Evolutionary conservation across 2,113 vertebrate species (phyloP).

Genomic region (Cyanoramphus novaezelandiae): DNA sequence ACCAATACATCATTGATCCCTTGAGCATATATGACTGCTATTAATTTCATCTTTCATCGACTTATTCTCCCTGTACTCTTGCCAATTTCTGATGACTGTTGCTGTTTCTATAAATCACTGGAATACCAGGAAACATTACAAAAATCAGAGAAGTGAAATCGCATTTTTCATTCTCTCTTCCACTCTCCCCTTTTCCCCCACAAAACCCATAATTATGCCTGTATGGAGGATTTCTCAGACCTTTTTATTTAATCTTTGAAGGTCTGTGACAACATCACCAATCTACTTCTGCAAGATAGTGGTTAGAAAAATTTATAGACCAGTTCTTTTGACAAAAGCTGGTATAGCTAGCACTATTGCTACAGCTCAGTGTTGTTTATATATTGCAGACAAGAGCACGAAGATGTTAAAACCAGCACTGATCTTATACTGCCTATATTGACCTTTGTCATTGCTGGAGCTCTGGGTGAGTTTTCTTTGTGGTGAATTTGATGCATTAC

Average conservation of each 20-base stretch:
- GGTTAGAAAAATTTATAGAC: background rate
- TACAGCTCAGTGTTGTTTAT: background rate
- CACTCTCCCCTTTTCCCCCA: background rate
- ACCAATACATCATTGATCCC: conserved; percentile 27
- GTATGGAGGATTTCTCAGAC: background rate
- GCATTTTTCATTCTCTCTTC: background rate
- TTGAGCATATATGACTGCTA: conserved; percentile 6
- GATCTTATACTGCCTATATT: background rate
- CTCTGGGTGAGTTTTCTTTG: background rate
- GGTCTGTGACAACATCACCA: background rate
- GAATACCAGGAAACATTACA: conserved; percentile 6
- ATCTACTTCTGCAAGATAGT: background rate
- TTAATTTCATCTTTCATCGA: conserved; percentile 41
- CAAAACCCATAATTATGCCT: background rate
- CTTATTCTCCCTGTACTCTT: background rate
- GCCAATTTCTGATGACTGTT: conserved; percentile 6
- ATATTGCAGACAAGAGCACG: background rate
- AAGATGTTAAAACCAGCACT: background rate
- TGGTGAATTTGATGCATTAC: background rate
- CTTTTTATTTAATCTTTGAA: background rate
- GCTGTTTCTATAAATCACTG: conserved; percentile 38
- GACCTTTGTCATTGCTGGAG: background rate
- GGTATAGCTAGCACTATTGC: background rate
- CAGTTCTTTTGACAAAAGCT: background rate
- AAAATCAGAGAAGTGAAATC: background rate